Evolutionary conservation across 2,888 invertebrate genomes (phyloP), one percentile per base, ranked within the genome.

Genomic region (Ariolimax columbianus): DNA sequence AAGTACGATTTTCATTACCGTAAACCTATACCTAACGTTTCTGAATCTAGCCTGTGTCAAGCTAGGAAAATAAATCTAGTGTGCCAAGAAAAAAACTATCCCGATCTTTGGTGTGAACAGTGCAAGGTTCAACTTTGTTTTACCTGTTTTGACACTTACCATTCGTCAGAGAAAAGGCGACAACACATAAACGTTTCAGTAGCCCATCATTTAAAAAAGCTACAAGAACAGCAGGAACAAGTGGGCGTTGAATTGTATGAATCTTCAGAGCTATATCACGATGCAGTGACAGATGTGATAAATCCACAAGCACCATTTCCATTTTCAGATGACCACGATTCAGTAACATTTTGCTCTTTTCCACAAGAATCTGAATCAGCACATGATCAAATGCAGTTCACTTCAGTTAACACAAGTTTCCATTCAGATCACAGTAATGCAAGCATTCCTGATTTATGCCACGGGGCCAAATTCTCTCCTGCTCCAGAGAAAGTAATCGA

Each of bases 91-190:
- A 88, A 89, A 82, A 94, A 94, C 87, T 94, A 91, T 88, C 93
- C 93, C 26, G 94, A 94, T 89, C 85, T 94, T 23, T 89, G 91
- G 70, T 94, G 94, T 88, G 90, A 91, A 72, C 88, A 90, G n/a
- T 94, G 94, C 89, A 87, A 89, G 26, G 84, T 90, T 30, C 91
- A 91, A 77, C 92, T 91, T 83, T 94, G 94, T 88, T 90, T 90
- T 87, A 90, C 90, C 36, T 94, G 94, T 89, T 92, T 91, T 89
- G 92, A 92, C 47, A 87, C 87, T n/a, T 89, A 90, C 75, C 92
- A 92, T 81, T 68, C 33, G 30, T 72, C n/a, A 82, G 85, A 77
- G 80, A 89, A 86, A 43, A 85, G 85, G 68, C 77, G 77, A 23
- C 66, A 84, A 38, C 91, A 92, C 83, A 77, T 75, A 26, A 86